Evolutionary conservation across 2,797 vertebrate species (phyloP).

Genomic region (Aphelocoma californica): DNA sequence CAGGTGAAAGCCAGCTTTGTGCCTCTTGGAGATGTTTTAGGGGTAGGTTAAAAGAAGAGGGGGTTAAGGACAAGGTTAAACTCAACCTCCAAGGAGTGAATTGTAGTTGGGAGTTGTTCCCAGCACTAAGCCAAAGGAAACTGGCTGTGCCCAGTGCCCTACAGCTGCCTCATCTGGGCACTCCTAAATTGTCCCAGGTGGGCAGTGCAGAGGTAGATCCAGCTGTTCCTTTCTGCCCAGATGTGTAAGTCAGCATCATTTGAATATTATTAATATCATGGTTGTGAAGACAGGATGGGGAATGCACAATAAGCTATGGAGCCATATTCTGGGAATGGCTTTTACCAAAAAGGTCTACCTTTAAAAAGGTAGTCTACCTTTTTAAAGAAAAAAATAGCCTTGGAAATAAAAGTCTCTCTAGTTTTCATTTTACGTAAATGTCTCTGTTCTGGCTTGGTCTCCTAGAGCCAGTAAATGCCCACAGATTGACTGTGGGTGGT

Average conservation of each 20-base stretch:
- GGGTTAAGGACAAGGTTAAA: not conserved
- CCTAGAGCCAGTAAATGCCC: not conserved
- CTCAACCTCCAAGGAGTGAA: not conserved
- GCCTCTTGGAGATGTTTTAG: not conserved
- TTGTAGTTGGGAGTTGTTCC: not conserved
- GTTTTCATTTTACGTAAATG: not conserved
- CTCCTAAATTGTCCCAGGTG: not conserved
- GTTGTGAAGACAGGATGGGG: not conserved
- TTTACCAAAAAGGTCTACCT: not conserved
- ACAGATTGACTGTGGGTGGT: slow-evolving; percentile 31
- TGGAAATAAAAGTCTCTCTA: not conserved
- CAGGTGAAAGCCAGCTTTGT: not conserved
- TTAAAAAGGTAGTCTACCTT: not conserved
- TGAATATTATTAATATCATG: rapidly evolving
- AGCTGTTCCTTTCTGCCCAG: not conserved
- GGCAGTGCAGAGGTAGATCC: not conserved
- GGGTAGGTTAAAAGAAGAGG: not conserved
- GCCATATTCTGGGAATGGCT: not conserved
- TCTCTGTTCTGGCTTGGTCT: not conserved
- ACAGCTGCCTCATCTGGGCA: not conserved
- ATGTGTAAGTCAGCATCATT: not conserved
- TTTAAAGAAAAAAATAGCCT: not conserved
- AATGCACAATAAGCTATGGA: not conserved
- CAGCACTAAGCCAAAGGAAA: not conserved
- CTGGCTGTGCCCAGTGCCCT: not conserved